These are phyloP conservation scores for Cynoglossus semilaevis DNA, from an alignment of 2,113 vertebrate genomes.

Conservation along the genomic window DNA sequence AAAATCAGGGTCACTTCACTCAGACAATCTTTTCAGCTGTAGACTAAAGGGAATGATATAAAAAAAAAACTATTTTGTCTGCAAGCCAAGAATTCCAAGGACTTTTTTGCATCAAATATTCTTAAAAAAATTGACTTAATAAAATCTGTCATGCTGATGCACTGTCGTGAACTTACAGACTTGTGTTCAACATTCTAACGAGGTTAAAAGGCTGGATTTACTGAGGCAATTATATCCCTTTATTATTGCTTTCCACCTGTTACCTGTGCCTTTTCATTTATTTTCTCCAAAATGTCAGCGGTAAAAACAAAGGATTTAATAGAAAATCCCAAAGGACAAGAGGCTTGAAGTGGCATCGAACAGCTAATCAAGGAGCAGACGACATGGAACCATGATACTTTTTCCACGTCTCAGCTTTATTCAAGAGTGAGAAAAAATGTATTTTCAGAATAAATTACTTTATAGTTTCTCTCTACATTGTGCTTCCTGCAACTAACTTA, in stretches of 20 bases:
- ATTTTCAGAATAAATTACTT: no score
- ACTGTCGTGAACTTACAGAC: constrained; percentile 18
- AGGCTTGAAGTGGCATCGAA: neutral
- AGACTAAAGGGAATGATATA: constrained; percentile 29
- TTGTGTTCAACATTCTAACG: constrained; percentile 34
- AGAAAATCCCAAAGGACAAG: constrained; percentile 8
- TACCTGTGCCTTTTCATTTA: neutral
- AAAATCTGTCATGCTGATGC: constrained; percentile 21
- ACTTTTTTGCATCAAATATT: constrained; percentile 3
- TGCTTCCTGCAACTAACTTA: no score
- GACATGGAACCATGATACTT: neutral
- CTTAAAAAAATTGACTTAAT: constrained; percentile 23
- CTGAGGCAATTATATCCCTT: constrained; percentile 29
- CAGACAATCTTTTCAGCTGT: constrained; percentile 36
- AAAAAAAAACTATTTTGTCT: constrained; percentile 29
- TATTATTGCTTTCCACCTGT: constrained; percentile 15
- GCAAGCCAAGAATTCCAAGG: constrained; percentile 41
- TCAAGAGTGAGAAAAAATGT: no score
- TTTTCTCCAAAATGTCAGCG: constrained; percentile 28
- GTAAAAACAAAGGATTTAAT: constrained; percentile 27
- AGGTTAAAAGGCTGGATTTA: constrained; percentile 34
- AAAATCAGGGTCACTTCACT: constrained; percentile 60
- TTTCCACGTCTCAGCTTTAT: neutral
- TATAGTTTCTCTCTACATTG: no score
- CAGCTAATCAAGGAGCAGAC: constrained; percentile 15